Conservation (phyloP, 2,113 vertebrate genomes). For the Pollachius pollachius region DNA sequence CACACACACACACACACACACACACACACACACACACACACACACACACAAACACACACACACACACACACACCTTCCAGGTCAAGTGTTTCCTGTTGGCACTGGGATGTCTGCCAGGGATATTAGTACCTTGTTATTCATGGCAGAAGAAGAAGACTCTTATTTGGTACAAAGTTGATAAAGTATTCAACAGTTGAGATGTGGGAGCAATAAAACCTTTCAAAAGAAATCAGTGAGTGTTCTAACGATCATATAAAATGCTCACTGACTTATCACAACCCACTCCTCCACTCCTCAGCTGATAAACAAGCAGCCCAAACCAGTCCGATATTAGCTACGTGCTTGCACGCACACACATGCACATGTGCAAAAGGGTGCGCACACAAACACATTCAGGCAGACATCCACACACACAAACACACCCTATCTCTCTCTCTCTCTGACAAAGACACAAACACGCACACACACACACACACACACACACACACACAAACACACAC, state of each 20-base stretch:
- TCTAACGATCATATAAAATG: too few species aligned
- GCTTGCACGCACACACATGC: slow-evolving; percentile 31
- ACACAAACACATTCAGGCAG: slow-evolving; percentile 1
- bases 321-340: slow-evolving; percentile 22
- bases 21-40: background rate
- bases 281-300: too few species aligned
- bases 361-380: background rate
- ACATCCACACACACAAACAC: slow-evolving; percentile 25
- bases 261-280: too few species aligned
- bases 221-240: background rate
- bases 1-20: background rate
- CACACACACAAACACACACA: background rate
- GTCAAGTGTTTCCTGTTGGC: background rate
- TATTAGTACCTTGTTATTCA: background rate
- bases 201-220: slow-evolving; percentile 9
- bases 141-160: slow-evolving; percentile 2
- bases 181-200: background rate
- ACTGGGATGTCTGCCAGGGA: background rate
- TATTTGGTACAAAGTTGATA: background rate
- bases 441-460: too few species aligned
- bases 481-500: slow-evolving; percentile 30
- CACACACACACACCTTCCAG: background rate
- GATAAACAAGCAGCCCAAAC: too few species aligned
- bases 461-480: slow-evolving; percentile 18
- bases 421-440: slow-evolving; percentile 6